phyloP scores from a whole-genome alignment of 2,797 vertebrate genomes.

The Hydrolagus colliei region DNA sequence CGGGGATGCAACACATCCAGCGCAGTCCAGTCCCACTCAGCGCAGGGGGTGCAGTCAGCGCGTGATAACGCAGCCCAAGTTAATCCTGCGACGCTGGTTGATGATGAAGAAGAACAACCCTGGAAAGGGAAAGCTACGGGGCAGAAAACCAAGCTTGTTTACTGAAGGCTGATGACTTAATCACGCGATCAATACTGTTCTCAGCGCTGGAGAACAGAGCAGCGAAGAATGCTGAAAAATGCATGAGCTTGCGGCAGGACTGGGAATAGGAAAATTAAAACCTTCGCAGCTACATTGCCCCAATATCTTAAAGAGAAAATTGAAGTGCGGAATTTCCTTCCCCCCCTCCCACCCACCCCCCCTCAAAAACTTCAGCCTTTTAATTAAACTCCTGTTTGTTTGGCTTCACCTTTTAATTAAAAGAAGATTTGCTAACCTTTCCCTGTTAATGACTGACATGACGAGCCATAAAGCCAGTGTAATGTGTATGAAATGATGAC shows the following conservation, averaged over 20 bases:
- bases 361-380: conserved; percentile 3
- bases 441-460: conserved; percentile 25
- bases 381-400: conserved; percentile 31
- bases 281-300: conserved; percentile 60
- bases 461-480: conserved; percentile 9
- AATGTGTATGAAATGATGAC: conserved; percentile 5
- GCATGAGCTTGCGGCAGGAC: conserved; percentile 60
- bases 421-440: conserved; percentile 49
- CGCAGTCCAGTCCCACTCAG: background rate
- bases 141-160: conserved; percentile 70
- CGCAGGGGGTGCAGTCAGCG: too few species aligned
- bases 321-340: conserved; percentile 36
- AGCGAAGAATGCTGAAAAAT: conserved; percentile 68
- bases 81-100: background rate
- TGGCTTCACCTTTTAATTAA: conserved; percentile 34
- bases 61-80: too few species aligned
- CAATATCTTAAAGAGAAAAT: conserved; percentile 53
- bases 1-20: background rate
- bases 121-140: conserved; percentile 42
- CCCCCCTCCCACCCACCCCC: too few species aligned
- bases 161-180: conserved; percentile 76
- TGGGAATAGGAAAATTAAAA: conserved; percentile 64
- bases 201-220: conserved; percentile 49
- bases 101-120: conserved; percentile 34
- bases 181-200: conserved; percentile 70